A percentile compares a stretch with the other conserved stretches of the same genome.
Conservation (phyloP, 2,797 vertebrate species). For the Adrianichthys oophorus region DNA sequence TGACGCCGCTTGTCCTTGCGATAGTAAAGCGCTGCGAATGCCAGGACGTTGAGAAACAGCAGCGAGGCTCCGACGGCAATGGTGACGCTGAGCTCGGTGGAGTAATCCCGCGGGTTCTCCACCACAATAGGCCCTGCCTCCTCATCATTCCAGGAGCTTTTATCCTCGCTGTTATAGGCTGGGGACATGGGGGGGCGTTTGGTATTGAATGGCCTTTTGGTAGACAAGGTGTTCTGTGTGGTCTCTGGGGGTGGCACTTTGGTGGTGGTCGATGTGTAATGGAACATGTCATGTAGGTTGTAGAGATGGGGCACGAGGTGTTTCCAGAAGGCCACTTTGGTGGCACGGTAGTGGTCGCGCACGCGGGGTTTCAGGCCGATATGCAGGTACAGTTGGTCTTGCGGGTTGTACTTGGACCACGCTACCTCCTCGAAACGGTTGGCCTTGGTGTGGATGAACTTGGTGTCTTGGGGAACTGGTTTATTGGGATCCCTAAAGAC, state of each 20-base stretch:
- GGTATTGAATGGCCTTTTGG: conserved; percentile 91
- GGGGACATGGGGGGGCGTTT: conserved; percentile 90
- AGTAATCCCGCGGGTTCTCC: conserved; percentile 96
- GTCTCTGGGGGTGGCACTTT: conserved; percentile 95
- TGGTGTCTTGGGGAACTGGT: conserved; percentile 97
- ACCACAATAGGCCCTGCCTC: conserved; percentile 89
- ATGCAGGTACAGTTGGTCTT: conserved; percentile 97
- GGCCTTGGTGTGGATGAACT: conserved; percentile 99
- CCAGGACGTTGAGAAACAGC: conserved; percentile 96
- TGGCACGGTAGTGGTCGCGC: conserved; percentile 97
- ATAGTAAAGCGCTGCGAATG: conserved; percentile 97
- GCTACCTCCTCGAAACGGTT: conserved; percentile 98
- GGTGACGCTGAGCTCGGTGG: conserved; percentile 97
- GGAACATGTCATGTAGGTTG: conserved; percentile 99
- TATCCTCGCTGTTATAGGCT: conserved; percentile 83
- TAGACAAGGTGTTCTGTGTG: conserved; percentile 93
- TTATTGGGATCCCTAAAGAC: conserved; percentile 93
- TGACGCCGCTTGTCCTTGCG: conserved; percentile 98
- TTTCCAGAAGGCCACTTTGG: conserved; percentile 99
- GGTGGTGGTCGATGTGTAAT: conserved; percentile 98
- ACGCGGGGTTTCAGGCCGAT: conserved; percentile 97
- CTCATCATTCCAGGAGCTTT: conserved; percentile 19
- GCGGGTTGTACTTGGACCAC: conserved; percentile 98
- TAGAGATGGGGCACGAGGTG: conserved; percentile 97
- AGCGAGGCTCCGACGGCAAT: conserved; percentile 96